Base-by-base conservation (phyloP, 2,888 invertebrate species). In the Pachymerium ferrugineum region DNA sequence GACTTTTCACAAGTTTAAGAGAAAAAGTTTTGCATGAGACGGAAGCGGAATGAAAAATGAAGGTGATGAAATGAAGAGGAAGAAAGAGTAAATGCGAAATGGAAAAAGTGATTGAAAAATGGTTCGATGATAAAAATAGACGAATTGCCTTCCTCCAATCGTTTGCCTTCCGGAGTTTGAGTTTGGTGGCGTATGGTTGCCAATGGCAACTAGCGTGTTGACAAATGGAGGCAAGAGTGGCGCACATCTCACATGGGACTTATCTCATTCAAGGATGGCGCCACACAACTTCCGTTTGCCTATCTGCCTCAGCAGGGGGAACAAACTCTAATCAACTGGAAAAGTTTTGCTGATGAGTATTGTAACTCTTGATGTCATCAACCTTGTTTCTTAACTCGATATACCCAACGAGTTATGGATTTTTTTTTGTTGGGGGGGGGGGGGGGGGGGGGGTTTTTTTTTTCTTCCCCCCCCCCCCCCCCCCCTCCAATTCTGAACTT, bases 41-140 rank as follows among this genome's bases (percentile, higher is more conserved):
- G 47, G 47, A 47, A n/a, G 47, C 3, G 1, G 47, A 47, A 47
- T 47, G 47, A 47, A 47, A 47, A 47, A 47, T 47, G 47, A 47
- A 47, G 16, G 47, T n/a, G 47, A 47, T 47, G 47, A 47, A 16
- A 47, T 16, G n/a, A 22, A 47, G 3, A 47, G 47, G n/a, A n/a
- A 47, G n/a, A 47, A 47, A 47, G 22, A 47, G 22, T 47, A 47
- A 47, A 47, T 16, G 47, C 8, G 47, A 47, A 47, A 47, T 47
- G 47, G 47, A 47, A 47, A 47, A 47, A 47, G 47, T 47, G 47
- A 47, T 47, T 47, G 47, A 47, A 47, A 47, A 47, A 47, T 47
- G 47, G 47, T 47, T 47, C 47, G 47, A 47, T 47, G 47, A 47
- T 47, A 47, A 47, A 47, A 47, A 47, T 47, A 47, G 47, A 47